Conservation (phyloP, 2,888 invertebrate genomes). For the Frankliniella intonsa region DNA sequence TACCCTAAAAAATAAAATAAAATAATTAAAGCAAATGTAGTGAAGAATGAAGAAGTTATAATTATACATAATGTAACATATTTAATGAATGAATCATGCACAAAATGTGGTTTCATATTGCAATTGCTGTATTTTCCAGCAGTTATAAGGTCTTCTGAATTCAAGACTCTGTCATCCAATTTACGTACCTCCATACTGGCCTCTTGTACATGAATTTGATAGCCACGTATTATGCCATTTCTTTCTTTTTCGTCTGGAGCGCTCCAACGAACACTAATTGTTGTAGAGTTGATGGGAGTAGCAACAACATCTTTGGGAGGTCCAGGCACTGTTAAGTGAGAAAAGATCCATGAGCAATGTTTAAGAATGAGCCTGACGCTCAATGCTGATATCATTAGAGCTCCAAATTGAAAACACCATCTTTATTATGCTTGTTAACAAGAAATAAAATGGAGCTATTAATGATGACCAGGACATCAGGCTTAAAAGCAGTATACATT, state of each 20-base stretch:
- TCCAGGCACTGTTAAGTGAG: conserved; percentile 84
- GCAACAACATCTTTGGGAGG: conserved; percentile 91
- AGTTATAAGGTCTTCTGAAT: neutral
- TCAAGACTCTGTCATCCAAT: neutral
- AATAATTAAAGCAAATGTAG: neutral
- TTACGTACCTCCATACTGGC: conserved; percentile 68
- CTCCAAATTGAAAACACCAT: conserved; percentile 29
- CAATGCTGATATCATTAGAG: conserved; percentile 31
- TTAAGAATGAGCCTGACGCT: conserved; percentile 29
- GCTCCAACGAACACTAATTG: conserved; percentile 91
- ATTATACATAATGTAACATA: neutral
- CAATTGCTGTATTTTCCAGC: neutral
- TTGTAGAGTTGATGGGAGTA: conserved; percentile 88
- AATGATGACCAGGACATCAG: neutral
- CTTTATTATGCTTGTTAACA: neutral
- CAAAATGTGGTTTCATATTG: neutral
- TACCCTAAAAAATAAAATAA: conserved; percentile 31
- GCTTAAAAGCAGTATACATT: conserved; percentile 25
- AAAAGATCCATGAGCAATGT: conserved; percentile 35
- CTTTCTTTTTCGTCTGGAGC: conserved; percentile 86
- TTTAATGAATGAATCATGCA: neutral
- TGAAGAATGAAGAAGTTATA: neutral
- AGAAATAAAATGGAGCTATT: neutral
- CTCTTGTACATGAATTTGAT: conserved; percentile 93
- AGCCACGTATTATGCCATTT: conserved; percentile 93